These are phyloP conservation scores for Tenualosa ilisha DNA, from an alignment of 2,797 vertebrate genomes.

Conservation along the genomic window DNA sequence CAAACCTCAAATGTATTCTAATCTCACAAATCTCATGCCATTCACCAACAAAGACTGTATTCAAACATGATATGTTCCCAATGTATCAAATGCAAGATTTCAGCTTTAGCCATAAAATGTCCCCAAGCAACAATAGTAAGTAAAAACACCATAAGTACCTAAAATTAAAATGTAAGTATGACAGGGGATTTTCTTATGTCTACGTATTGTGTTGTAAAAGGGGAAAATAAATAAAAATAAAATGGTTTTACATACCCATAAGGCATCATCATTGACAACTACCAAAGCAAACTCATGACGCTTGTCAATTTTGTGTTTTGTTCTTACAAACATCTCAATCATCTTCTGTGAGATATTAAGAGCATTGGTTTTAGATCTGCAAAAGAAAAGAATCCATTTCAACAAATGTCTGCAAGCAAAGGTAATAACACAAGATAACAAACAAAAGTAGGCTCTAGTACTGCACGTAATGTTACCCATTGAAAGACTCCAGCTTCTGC, in stretches of 20 bases:
- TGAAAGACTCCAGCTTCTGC: constrained; percentile 90
- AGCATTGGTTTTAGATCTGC: constrained; percentile 90
- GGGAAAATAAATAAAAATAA: not conserved
- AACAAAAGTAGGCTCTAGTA: not conserved
- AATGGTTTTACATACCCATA: constrained; percentile 79
- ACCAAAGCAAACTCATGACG: constrained; percentile 93
- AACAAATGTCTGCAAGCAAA: not conserved
- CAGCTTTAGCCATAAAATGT: no score
- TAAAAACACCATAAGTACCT: no score
- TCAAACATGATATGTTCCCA: no score
- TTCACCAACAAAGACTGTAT: no score
- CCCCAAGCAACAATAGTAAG: no score
- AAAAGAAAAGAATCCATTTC: constrained; percentile 18
- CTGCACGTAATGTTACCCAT: constrained; percentile 74
- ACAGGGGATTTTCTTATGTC: no score
- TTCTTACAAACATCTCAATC: constrained; percentile 98
- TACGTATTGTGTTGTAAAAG: not conserved
- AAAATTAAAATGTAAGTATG: no score
- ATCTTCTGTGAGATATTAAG: constrained; percentile 96
- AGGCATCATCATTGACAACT: constrained; percentile 90
- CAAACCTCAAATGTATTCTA: no score
- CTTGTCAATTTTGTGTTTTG: constrained; percentile 96
- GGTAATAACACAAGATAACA: not conserved
- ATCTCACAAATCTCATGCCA: no score
- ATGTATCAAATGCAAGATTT: no score